Evolutionary conservation across 2,797 vertebrate genomes (phyloP).

Genomic region (Eospalax fontanierii): DNA sequence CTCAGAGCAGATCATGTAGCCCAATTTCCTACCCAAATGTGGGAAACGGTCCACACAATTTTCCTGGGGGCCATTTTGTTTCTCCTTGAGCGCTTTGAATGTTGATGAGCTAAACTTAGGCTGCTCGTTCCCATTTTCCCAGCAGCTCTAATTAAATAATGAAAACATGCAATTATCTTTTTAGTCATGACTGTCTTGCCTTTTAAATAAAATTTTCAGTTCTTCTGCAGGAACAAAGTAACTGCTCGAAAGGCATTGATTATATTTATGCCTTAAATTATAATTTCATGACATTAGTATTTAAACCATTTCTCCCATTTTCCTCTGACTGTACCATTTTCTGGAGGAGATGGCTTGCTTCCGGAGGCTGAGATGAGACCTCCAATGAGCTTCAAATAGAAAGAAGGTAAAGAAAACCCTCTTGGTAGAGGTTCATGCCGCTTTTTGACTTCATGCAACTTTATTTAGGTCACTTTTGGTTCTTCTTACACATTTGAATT

Average conservation of each 20-base stretch:
- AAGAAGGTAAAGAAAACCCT: conserved; percentile 15
- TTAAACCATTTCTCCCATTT: conserved; percentile 69
- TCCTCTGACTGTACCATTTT: conserved; percentile 13
- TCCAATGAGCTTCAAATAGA: conserved; percentile 3
- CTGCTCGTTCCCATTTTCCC: conserved; percentile 60
- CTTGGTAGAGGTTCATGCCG: not conserved
- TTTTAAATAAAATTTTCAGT: conserved; percentile 83
- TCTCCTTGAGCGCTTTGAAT: conserved; percentile 38
- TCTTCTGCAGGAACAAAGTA: conserved; percentile 81
- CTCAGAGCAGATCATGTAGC: not conserved
- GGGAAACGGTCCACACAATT: not conserved
- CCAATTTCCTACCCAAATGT: conserved; percentile 11
- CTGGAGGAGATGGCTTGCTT: not conserved
- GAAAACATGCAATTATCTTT: conserved; percentile 85
- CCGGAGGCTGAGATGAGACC: not conserved
- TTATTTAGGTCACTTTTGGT: not conserved
- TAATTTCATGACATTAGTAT: conserved; percentile 68
- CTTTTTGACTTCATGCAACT: not conserved
- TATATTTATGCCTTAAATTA: conserved; percentile 78
- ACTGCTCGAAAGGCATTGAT: conserved; percentile 76
- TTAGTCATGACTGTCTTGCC: conserved; percentile 82
- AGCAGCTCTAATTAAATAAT: conserved; percentile 83
- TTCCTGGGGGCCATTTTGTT: conserved; percentile 38
- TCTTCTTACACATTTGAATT: conserved; percentile 32
- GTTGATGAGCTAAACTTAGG: conserved; percentile 73